phyloP scores from a whole-genome alignment of 1,140 invertebrate genomes.

The Diachasma alloeum region DNA sequence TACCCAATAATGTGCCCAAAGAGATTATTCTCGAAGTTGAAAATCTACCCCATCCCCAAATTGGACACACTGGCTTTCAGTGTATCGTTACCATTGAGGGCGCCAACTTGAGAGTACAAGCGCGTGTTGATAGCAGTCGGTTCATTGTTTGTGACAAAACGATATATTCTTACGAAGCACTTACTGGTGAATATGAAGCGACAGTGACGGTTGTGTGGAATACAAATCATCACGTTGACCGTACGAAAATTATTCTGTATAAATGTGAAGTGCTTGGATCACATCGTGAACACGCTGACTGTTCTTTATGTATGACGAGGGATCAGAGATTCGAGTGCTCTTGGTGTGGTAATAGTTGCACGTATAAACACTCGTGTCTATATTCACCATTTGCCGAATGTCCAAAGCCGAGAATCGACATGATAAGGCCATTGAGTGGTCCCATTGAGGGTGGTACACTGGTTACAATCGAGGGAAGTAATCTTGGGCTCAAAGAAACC shows the following conservation, averaged over 20 bases:
- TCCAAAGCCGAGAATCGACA: conserved; percentile 91
- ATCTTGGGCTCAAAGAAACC: conserved; percentile 88
- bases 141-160: conserved; percentile 91
- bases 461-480: conserved; percentile 94
- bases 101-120: conserved; percentile 87
- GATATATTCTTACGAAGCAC: conserved; percentile 88
- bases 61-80: conserved; percentile 86
- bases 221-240: conserved; percentile 90
- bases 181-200: conserved; percentile 86
- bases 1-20: conserved; percentile 88
- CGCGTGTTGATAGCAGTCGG: conserved; percentile 81
- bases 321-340: conserved; percentile 88
- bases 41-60: conserved; percentile 87
- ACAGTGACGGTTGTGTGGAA: conserved; percentile 93
- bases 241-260: conserved; percentile 88
- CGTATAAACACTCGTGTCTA: conserved; percentile 82
- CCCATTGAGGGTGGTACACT: conserved; percentile 95
- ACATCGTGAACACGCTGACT: conserved; percentile 90
- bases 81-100: conserved; percentile 92
- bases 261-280: conserved; percentile 94
- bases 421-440: conserved; percentile 93
- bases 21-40: conserved; percentile 89
- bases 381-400: conserved; percentile 81
- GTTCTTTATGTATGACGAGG: conserved; percentile 90
- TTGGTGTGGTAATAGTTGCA: conserved; percentile 91